Evolutionary conservation across 2,113 vertebrate species (phyloP), one percentile per base, ranked within the genome.

Genomic region (Pelvicachromis taeniatus): DNA sequence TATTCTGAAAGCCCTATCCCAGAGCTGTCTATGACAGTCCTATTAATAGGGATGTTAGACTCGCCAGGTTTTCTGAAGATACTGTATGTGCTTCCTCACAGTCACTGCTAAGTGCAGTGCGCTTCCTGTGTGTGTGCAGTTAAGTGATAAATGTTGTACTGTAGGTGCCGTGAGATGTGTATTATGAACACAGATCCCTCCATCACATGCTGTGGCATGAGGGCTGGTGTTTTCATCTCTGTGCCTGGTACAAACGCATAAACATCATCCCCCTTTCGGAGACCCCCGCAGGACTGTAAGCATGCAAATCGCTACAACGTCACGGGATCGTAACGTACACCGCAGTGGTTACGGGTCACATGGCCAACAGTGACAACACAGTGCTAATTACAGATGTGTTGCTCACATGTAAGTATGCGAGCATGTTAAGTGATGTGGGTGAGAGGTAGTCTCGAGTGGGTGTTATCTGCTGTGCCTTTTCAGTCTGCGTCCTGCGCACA

Each of bases 1-100:
- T 93, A 94, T 91, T 92, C 93, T 94, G 90, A 94, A 95, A 95
- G 94, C 93, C 93, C 93, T 78, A 52, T 90, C 88, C 88, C 90
- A 86, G 88, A 91, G 90, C 88, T 78, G 38, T 89, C 80, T 87
- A 87, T 89, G 91, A 65, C 88, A 65, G 89, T 85, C 84, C 93
- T 93, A 93, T 94, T 94, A 92, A 91, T 93, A 95, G 94, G 73
- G 78, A 86, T 19, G 78, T 56, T 35, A 84, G 88, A 68, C 86
- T 82, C 77, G 55, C 80, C 21, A 14, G 63, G 82, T 84, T 81
- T 88, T 88, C 88, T 85, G 21, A 91, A 91, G 86, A 85, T 55
- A 59, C 78, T 87, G 63, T 87, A 85, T 91, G 91, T 80, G 80
- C 88, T 87, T 78, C 80, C 86, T 85, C 77, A 88, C 91, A 80